A percentile compares a stretch with the other conserved stretches of the same genome.
Conservation (phyloP, 2,113 vertebrate genomes). For the Gila orcuttii region DNA sequence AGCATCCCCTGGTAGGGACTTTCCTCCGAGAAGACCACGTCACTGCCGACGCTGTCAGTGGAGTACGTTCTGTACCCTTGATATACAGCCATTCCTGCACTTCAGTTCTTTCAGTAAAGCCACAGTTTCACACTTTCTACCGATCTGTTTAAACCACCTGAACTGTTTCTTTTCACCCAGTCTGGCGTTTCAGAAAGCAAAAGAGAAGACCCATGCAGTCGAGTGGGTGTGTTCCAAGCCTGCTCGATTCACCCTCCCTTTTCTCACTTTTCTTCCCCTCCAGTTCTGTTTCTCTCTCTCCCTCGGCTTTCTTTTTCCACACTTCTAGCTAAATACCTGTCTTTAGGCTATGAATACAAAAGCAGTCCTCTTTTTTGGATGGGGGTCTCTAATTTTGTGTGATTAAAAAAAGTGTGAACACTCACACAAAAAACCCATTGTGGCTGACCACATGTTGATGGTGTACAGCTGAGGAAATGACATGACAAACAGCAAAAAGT, state of each 20-base stretch:
- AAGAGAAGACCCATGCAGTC: constrained; percentile 47
- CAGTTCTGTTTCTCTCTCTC: constrained; percentile 38
- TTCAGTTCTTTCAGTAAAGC: constrained; percentile 21
- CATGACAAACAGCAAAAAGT: not conserved
- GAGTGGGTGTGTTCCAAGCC: constrained; percentile 66
- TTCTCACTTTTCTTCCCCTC: constrained; percentile 21
- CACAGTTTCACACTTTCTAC: constrained; percentile 29
- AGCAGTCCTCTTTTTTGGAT: not conserved
- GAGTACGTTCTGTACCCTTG: constrained; percentile 63
- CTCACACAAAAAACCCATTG: not conserved
- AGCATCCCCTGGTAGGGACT: constrained; percentile 67
- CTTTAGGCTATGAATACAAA: constrained; percentile 60
- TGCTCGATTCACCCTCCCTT: constrained; percentile 41
- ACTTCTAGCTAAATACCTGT: constrained; percentile 67
- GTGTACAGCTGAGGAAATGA: no score
- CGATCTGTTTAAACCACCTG: not conserved
- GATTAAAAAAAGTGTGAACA: not conserved
- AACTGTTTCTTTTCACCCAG: constrained; percentile 40
- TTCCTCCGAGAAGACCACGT: constrained; percentile 72
- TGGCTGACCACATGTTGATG: not conserved
- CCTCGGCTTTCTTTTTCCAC: constrained; percentile 28
- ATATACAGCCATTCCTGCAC: constrained; percentile 52
- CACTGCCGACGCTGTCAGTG: constrained; percentile 70
- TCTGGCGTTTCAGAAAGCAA: constrained; percentile 24
- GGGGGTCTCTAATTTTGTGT: constrained; percentile 35